A percentile compares a stretch with the other conserved stretches of the same genome.
Evolutionary conservation across 2,113 vertebrate species (phyloP).

Genomic region (Synodontis membranacea): DNA sequence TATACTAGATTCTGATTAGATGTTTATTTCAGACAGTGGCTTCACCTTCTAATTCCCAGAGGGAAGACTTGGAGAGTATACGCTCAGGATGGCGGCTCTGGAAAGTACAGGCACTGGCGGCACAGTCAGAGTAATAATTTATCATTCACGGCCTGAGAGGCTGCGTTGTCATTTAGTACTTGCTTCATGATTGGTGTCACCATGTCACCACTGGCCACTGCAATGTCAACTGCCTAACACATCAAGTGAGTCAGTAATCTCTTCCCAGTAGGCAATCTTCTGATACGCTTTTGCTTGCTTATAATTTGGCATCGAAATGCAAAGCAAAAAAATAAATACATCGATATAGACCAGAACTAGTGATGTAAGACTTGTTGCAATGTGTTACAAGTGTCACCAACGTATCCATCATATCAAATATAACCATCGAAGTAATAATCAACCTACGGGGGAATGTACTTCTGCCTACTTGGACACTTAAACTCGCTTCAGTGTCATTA

Average conservation of each 20-base stretch:
- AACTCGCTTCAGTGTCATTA: constrained; percentile 15
- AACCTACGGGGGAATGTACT: neutral
- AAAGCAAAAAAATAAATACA: neutral
- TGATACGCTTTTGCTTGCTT: neutral
- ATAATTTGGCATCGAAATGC: neutral
- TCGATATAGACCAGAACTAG: neutral
- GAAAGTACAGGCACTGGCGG: too few species aligned
- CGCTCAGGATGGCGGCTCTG: neutral
- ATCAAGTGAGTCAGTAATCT: neutral
- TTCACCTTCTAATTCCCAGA: neutral
- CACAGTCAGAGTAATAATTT: neutral
- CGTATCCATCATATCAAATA: constrained; percentile 24
- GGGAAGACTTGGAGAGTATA: neutral
- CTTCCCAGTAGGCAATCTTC: neutral
- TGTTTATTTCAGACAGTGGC: neutral
- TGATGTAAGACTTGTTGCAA: constrained; percentile 6
- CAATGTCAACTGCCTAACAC: neutral
- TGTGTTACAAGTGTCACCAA: neutral
- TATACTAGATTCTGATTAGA: neutral
- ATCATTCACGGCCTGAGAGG: neutral
- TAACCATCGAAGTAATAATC: constrained; percentile 27
- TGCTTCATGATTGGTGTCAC: neutral
- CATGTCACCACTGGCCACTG: neutral
- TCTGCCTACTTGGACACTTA: neutral
- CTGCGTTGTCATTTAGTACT: neutral